Evolutionary conservation across 2,113 vertebrate species (phyloP).

Genomic region (Neomonachus schauinslandi): DNA sequence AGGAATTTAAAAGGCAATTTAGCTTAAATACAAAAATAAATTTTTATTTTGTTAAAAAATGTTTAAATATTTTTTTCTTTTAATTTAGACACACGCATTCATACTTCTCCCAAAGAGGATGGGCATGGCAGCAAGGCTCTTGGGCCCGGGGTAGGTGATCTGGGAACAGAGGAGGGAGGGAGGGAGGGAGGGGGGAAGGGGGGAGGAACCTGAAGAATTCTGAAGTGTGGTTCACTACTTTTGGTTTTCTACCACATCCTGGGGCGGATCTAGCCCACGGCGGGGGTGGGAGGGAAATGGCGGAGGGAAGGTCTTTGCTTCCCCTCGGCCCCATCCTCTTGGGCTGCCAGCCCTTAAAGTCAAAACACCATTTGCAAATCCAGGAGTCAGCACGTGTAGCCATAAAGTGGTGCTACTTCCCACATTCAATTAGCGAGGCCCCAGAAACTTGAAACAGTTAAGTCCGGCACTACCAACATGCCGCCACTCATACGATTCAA

Average conservation of each 20-base stretch:
- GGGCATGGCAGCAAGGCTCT: conserved; percentile 77
- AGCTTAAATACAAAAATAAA: conserved; percentile 94
- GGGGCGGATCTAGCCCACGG: background rate
- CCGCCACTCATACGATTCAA: conserved; percentile 88
- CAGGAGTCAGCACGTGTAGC: conserved; percentile 75
- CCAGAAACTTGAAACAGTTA: conserved; percentile 83
- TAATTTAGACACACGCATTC: conserved; percentile 88
- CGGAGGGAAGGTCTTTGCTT: conserved; percentile 31
- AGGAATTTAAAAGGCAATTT: conserved; percentile 92
- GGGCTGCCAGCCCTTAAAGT: conserved; percentile 80
- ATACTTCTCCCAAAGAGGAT: conserved; percentile 84
- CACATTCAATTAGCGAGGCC: conserved; percentile 83
- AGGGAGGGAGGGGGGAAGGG: background rate
- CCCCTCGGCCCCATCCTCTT: background rate
- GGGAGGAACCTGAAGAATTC: background rate
- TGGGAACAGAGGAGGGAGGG: background rate
- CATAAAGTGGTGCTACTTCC: conserved; percentile 80
- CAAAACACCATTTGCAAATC: conserved; percentile 51
- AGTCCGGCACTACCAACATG: conserved; percentile 92
- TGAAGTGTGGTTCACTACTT: background rate
- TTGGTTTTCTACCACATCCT: background rate
- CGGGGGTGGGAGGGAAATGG: background rate
- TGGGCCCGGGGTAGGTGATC: conserved; percentile 37
- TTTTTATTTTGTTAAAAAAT: conserved; percentile 89
- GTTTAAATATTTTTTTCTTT: conserved; percentile 87